These are phyloP conservation scores for Hippopotamus amphibius DNA, from an alignment of 2,113 vertebrate species.

Conservation along the genomic window DNA sequence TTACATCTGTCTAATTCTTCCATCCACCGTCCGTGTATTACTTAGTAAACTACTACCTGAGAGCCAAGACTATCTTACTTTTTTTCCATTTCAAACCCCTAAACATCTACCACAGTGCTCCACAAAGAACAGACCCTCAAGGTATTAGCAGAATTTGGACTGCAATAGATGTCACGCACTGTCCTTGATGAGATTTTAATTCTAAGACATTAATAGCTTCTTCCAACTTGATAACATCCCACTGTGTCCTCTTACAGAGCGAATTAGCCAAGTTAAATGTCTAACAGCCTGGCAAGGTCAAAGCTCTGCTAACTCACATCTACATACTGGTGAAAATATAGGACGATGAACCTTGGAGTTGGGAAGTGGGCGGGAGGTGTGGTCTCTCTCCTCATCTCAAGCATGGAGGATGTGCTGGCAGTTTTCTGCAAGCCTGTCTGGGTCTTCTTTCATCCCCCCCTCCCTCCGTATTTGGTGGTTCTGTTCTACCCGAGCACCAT, in stretches of 20 bases:
- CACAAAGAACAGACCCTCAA: not conserved
- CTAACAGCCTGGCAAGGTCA: not conserved
- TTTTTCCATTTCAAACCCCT: not conserved
- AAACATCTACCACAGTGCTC: not conserved
- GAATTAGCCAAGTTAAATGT: not conserved
- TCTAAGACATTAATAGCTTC: not conserved
- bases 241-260: not conserved
- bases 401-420: not conserved
- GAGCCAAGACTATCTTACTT: not conserved
- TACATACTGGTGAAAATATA: not conserved
- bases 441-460: not conserved
- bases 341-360: not conserved
- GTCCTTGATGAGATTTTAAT: constrained; percentile 19
- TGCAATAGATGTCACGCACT: not conserved
- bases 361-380: not conserved
- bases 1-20: not conserved
- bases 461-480: not conserved
- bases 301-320: not conserved
- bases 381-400: not conserved
- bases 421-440: not conserved
- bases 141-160: not conserved
- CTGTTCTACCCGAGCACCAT: not conserved
- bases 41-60: not conserved
- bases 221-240: constrained; percentile 2
- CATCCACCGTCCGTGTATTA: not conserved